Conservation (phyloP, 37 sponge, comb jelly and placozoan genomes). For the Haliclona indistincta region DNA sequence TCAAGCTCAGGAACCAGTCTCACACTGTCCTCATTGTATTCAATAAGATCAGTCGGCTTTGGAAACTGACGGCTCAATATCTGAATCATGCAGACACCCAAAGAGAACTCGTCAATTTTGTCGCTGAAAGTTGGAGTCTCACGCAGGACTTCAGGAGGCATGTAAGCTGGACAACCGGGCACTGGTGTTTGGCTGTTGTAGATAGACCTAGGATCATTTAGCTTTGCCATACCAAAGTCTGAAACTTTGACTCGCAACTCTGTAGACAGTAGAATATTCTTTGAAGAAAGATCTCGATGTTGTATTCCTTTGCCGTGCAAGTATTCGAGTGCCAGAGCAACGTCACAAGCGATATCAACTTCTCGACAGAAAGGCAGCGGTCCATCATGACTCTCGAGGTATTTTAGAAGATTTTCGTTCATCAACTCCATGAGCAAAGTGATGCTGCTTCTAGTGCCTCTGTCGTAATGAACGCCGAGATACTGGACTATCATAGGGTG, state of each 20-base stretch:
- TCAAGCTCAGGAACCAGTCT: conserved; percentile 45
- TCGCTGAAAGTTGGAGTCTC: conserved; percentile 33
- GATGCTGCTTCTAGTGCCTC: not conserved
- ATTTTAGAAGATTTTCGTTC: not conserved
- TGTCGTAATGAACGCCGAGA: not conserved
- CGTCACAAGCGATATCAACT: conserved; percentile 38
- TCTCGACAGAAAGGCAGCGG: conserved; percentile 19
- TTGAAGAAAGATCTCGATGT: conserved; percentile 65
- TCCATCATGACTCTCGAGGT: not conserved
- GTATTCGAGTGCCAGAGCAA: conserved; percentile 54
- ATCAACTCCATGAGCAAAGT: not conserved
- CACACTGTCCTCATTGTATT: no score
- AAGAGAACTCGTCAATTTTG: conserved; percentile 66
- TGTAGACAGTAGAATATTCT: conserved; percentile 52
- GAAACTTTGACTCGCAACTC: conserved; percentile 58
- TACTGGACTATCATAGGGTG: conserved; percentile 7
- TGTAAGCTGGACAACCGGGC: conserved; percentile 62
- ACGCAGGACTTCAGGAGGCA: conserved; percentile 66
- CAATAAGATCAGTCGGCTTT: conserved; percentile 38
- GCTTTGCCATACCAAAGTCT: conserved; percentile 62
- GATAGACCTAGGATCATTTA: conserved; percentile 44
- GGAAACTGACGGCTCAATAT: conserved; percentile 64
- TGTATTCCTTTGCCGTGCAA: conserved; percentile 51
- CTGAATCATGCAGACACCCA: conserved; percentile 55
- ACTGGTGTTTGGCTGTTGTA: conserved; percentile 32